Evolutionary conservation across 2,888 invertebrate species (phyloP).

Genomic region (Drosophila tripunctata): DNA sequence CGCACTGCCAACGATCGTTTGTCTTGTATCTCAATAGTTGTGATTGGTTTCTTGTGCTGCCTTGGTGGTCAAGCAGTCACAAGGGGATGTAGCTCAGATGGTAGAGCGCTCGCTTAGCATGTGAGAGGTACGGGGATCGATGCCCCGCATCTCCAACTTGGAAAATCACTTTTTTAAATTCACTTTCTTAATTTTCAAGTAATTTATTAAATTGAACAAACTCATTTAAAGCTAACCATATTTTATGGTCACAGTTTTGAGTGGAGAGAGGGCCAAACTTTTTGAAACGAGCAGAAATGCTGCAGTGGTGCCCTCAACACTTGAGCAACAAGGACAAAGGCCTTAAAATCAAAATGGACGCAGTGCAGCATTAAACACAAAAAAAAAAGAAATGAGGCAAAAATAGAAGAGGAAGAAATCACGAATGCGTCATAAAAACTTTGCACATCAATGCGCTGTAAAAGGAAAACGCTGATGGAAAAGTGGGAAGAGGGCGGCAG

Average conservation of each 20-base stretch:
- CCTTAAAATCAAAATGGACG: slow-evolving; percentile 66
- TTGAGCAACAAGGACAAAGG: slow-evolving; percentile 73
- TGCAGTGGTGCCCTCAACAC: slow-evolving; percentile 40
- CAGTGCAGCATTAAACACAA: slow-evolving; percentile 66
- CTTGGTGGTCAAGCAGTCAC: background rate
- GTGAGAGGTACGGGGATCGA: slow-evolving; percentile 84
- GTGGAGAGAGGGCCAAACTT: slow-evolving; percentile 17
- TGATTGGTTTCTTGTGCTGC: slow-evolving; percentile 9
- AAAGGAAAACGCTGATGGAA: slow-evolving; percentile 2
- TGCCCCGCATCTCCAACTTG: slow-evolving; percentile 81
- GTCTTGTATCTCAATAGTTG: slow-evolving; percentile 18
- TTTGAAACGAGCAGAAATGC: slow-evolving; percentile 14
- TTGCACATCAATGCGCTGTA: slow-evolving; percentile 67
- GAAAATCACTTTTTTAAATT: background rate
- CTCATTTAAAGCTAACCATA: slow-evolving; percentile 31
- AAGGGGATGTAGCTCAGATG: slow-evolving; percentile 83
- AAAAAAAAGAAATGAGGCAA: slow-evolving; percentile 20
- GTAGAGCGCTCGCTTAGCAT: slow-evolving; percentile 84
- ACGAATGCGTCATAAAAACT: slow-evolving; percentile 78
- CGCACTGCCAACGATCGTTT: slow-evolving; percentile 23
- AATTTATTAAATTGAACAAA: background rate
- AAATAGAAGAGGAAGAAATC: slow-evolving; percentile 53
- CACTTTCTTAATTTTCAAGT: background rate
- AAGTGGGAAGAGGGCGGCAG: background rate
- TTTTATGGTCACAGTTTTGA: slow-evolving; percentile 8